Evolutionary conservation across 1,140 invertebrate genomes (phyloP).

Genomic region (Penaeus indicus): DNA sequence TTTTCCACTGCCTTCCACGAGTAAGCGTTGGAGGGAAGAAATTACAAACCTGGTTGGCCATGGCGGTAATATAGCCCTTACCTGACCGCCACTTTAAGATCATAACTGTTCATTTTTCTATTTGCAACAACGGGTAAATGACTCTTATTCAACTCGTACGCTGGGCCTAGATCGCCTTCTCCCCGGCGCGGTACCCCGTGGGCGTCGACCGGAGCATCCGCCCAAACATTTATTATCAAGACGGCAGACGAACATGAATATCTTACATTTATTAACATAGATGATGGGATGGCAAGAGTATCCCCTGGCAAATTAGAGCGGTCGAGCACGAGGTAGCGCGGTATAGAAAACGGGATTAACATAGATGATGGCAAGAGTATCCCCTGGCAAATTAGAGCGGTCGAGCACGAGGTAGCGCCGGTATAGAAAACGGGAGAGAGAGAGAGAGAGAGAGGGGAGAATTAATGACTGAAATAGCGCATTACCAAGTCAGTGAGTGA

Average conservation of each 20-base stretch:
- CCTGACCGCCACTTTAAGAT: slow-evolving; percentile 15
- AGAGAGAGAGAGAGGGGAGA: too few species aligned
- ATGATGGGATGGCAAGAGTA: slow-evolving; percentile 61
- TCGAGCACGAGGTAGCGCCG: not conserved
- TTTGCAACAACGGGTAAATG: slow-evolving; percentile 13
- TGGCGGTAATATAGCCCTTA: slow-evolving; percentile 37
- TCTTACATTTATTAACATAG: slow-evolving; percentile 64
- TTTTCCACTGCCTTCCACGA: too few species aligned
- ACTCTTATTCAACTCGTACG: slow-evolving; percentile 18
- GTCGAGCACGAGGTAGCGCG: not conserved
- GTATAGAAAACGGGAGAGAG: slow-evolving; percentile 24
- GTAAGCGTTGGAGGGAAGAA: not conserved
- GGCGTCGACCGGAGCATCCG: slow-evolving; percentile 57
- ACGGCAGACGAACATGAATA: slow-evolving; percentile 57
- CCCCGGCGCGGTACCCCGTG: not conserved
- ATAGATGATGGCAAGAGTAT: slow-evolving; percentile 62
- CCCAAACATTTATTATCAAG: slow-evolving; percentile 60
- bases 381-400: slow-evolving; percentile 55
- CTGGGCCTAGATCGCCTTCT: slow-evolving; percentile 35
- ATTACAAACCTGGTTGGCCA: slow-evolving; percentile 18
- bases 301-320: slow-evolving; percentile 56
- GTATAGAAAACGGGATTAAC: slow-evolving; percentile 50
- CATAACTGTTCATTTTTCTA: slow-evolving; percentile 49
- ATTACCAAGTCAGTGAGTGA: too few species aligned
- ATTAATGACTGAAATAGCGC: too few species aligned